Evolutionary conservation across 2,888 invertebrate species (phyloP).

Genomic region (Buathra laborator): DNA sequence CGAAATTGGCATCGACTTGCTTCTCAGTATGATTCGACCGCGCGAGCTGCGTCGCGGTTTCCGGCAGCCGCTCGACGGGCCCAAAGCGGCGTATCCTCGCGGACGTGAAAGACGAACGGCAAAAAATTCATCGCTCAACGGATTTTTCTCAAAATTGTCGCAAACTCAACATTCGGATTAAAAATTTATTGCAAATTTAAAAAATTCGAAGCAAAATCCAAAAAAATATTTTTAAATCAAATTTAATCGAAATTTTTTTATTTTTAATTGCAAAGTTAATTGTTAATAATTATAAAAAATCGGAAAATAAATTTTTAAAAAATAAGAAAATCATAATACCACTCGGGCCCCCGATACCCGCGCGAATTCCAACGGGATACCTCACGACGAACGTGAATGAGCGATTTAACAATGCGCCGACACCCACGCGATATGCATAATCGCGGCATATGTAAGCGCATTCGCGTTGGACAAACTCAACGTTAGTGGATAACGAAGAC

Average conservation of each 20-base stretch:
- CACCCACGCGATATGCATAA: slow-evolving; percentile 65
- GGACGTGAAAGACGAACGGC: neutral
- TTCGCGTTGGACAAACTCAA: slow-evolving; percentile 31
- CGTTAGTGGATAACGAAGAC: slow-evolving; percentile 24
- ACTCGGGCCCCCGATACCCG: slow-evolving; percentile 24
- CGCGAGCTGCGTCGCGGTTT: slow-evolving; percentile 23
- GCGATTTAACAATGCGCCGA: slow-evolving; percentile 46
- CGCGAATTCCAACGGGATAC: slow-evolving; percentile 56
- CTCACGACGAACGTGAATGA: slow-evolving; percentile 45
- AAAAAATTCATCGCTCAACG: neutral
- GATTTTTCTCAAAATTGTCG: no score
- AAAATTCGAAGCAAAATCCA: no score
- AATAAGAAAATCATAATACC: slow-evolving; percentile 17
- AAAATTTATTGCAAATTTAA: no score
- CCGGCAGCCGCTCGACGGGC: slow-evolving; percentile 38
- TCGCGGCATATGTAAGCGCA: slow-evolving; percentile 61
- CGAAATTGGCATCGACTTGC: slow-evolving; percentile 29
- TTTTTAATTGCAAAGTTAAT: no score
- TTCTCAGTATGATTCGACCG: slow-evolving; percentile 41
- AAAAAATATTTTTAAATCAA: no score
- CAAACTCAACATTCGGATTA: no score
- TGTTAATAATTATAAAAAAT: neutral
- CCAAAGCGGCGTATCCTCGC: neutral
- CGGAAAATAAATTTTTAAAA: neutral
- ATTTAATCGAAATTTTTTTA: no score